A percentile compares a stretch with the other conserved stretches of the same genome.
phyloP scores from a whole-genome alignment of 2,888 invertebrate genomes.

The Fragum fragum region DNA sequence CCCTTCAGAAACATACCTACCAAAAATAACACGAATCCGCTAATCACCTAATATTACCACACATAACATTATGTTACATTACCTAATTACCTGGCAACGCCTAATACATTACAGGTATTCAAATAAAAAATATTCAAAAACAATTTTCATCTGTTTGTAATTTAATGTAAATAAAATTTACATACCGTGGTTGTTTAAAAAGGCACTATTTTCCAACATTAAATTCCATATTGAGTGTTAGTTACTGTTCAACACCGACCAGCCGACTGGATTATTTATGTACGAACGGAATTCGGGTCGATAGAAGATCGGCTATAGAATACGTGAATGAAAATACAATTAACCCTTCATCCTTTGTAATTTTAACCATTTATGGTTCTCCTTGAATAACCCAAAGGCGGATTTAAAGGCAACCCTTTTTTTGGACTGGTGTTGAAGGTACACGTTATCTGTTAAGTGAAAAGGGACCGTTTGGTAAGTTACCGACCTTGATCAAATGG shows the following conservation, averaged over 20 bases:
- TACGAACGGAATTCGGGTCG: constrained; percentile 23
- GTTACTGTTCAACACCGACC: constrained; percentile 3
- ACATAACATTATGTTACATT: neutral
- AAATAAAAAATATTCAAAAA: neutral
- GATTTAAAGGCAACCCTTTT: neutral
- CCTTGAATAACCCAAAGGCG: neutral
- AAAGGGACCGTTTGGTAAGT: no score
- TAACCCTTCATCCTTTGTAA: constrained; percentile 1
- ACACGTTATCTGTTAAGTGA: no score
- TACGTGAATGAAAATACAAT: constrained; percentile 7
- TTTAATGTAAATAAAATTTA: neutral
- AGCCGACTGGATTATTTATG: constrained; percentile 13
- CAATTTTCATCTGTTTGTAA: neutral
- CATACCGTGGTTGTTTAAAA: neutral
- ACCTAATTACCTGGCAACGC: constrained; percentile 15
- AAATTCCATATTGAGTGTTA: constrained; percentile 19
- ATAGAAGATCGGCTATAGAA: constrained; percentile 15
- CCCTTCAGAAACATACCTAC: no score
- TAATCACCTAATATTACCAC: neutral
- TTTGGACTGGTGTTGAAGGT: no score
- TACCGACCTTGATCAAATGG: no score
- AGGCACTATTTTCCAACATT: neutral
- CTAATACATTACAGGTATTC: neutral
- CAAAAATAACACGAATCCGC: no score
- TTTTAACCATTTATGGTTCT: neutral